Conservation (phyloP, 2,113 vertebrate species). For the Pomatostomus ruficeps region DNA sequence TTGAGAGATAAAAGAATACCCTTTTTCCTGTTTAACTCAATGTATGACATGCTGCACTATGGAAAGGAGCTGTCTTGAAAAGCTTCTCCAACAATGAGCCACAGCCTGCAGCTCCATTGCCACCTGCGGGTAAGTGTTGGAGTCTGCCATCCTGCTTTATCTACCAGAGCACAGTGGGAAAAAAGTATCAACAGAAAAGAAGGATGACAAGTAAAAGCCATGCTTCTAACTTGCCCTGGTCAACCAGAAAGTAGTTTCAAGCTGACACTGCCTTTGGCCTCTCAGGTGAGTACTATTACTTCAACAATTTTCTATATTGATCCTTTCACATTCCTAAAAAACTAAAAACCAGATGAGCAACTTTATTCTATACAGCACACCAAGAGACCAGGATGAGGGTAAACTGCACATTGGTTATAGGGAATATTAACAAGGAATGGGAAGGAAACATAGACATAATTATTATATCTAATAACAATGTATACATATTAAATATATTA, state of each 20-base stretch:
- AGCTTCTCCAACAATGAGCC: neutral
- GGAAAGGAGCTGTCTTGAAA: neutral
- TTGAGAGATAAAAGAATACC: slow-evolving; percentile 49
- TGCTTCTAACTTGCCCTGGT: neutral
- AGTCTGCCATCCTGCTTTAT: neutral
- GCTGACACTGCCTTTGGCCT: neutral
- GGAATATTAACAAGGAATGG: neutral
- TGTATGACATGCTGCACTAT: neutral
- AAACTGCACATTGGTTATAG: neutral
- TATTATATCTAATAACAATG: neutral
- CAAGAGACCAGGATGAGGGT: fast-evolving
- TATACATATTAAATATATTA: neutral
- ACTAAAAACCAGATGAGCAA: neutral
- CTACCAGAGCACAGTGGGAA: neutral
- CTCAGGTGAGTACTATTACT: neutral
- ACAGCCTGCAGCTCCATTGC: slow-evolving; percentile 24
- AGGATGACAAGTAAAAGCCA: neutral
- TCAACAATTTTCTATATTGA: neutral
- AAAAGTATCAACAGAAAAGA: neutral
- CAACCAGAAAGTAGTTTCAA: neutral
- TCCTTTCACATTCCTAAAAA: neutral
- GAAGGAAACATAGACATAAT: neutral
- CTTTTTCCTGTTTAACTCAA: slow-evolving; percentile 43
- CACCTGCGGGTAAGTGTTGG: slow-evolving; percentile 33
- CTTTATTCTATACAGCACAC: neutral